phyloP scores from a whole-genome alignment of 2,113 vertebrate species.

The Elephantulus edwardii region DNA sequence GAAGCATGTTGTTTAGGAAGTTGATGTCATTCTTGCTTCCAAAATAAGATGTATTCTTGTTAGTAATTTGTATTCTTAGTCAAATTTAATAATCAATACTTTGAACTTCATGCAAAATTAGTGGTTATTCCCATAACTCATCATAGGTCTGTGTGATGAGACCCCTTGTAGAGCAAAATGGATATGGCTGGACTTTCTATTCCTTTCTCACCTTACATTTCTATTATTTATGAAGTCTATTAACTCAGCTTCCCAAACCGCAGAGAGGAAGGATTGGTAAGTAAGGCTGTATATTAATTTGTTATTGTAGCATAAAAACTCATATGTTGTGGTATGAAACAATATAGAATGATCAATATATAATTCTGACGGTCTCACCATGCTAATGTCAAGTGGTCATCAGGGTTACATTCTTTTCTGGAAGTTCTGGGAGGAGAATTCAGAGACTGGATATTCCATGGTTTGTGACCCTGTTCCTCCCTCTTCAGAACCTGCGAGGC shows the following conservation, averaged over 20 bases:
- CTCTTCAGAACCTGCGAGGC: not conserved
- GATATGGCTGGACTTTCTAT: not conserved
- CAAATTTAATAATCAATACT: not conserved
- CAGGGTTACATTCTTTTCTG: not conserved
- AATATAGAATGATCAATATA: not conserved
- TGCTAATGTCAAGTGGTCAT: not conserved
- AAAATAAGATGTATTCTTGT: not conserved
- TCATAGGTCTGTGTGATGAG: not conserved
- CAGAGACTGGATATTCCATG: not conserved
- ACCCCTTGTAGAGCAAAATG: too few relatives aligned
- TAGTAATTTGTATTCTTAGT: not conserved
- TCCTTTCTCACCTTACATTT: not conserved
- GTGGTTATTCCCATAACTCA: not conserved
- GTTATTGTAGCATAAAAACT: not conserved
- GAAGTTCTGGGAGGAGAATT: not conserved
- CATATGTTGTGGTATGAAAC: not conserved
- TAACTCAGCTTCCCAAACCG: not conserved
- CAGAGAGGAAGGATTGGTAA: too few relatives aligned
- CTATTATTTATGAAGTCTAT: not conserved
- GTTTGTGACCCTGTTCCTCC: not conserved
- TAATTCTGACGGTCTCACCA: not conserved
- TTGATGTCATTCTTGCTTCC: too few relatives aligned
- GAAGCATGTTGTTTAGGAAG: too few relatives aligned
- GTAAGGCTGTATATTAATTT: not conserved
- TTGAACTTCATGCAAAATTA: not conserved